Evolutionary conservation across 2,797 vertebrate genomes (phyloP), one percentile per base, ranked within the genome.

Genomic region (Champsocephalus gunnari): DNA sequence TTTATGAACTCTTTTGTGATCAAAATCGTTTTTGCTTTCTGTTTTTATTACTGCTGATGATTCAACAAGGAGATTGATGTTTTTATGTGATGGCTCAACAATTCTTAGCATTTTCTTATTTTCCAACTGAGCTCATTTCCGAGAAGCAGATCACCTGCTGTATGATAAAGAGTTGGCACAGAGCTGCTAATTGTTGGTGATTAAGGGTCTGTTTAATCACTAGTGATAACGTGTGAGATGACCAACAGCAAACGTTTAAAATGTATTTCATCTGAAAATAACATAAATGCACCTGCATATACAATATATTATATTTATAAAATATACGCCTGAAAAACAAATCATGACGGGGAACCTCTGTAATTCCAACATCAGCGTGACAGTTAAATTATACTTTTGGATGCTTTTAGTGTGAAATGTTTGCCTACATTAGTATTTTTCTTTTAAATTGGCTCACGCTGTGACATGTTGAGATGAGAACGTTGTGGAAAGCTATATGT

Each of bases 401-500:
- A 73, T 64, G 49, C 14, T 67, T 68, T 77, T 24, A 57, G 13
- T 57, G 51, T 78, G 59, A 82, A 74, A 70, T 81, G 66, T 87
- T 86, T 80, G 56, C 66, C 62, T 81, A 77, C 84, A 81, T 73
- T 54, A 82, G 48, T 64, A 45, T 51, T 57, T 78, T 75, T 80
- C 61, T 80, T 81, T 79, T 12, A 77, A 80, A 85, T 47, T 28
- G 44, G 28, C 55, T 77, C 55, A 50, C 19, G 75, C 62, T 85
- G 80, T 85, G 82, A 83, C 76, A 77, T 62, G 57, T 59, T 81
- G 60, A 86, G 85, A 89, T 77, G 71, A 84, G 75, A 77, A 84
- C 82, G 79, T 89, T 89, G 69, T 66, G 75, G 77, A 84, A 87
- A 71, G 64, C 66, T 78, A 71, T 86, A 79, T 83, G 73, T 78